Evolutionary conservation across 1,140 invertebrate genomes (phyloP).

Genomic region (Zaprionus davidi): DNA sequence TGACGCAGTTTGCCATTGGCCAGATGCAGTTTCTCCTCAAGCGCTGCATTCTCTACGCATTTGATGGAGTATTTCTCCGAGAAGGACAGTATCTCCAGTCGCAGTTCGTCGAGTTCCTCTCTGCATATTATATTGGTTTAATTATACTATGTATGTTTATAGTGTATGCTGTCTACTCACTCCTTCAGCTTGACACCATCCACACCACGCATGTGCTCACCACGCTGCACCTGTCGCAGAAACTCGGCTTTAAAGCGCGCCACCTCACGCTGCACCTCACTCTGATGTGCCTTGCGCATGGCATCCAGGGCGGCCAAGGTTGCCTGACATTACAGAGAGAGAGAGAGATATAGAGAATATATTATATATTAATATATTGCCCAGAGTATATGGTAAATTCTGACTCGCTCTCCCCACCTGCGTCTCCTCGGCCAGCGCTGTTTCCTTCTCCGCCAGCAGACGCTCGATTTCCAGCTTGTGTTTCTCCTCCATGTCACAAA

Average conservation of each 20-base stretch:
- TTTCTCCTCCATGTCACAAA: slow-evolving; percentile 93
- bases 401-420: slow-evolving; percentile 84
- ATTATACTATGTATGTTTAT: not conserved
- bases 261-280: slow-evolving; percentile 94
- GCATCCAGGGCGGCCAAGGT: slow-evolving; percentile 93
- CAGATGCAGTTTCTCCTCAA: slow-evolving; percentile 92
- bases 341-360: not conserved
- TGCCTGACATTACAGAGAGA: slow-evolving; percentile 78
- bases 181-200: slow-evolving; percentile 75
- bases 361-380: not conserved
- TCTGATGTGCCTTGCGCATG: slow-evolving; percentile 96
- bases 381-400: not conserved
- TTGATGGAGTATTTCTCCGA: slow-evolving; percentile 96
- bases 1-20: slow-evolving; percentile 91
- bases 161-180: slow-evolving; percentile 48
- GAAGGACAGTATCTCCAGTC: slow-evolving; percentile 93
- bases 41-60: slow-evolving; percentile 93
- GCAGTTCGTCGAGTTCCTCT: slow-evolving; percentile 93
- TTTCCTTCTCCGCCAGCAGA: slow-evolving; percentile 91
- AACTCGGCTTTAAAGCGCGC: slow-evolving; percentile 94
- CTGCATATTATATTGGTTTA: slow-evolving; percentile 81
- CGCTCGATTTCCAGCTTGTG: slow-evolving; percentile 89
- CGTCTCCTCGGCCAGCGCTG: slow-evolving; percentile 94
- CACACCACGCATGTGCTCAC: slow-evolving; percentile 80
- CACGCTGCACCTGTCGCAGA: slow-evolving; percentile 88